Percentiles rank a stretch among this genome's conserved stretches.
phyloP scores from a whole-genome alignment of 2,797 vertebrate genomes.

The Argya squamiceps region DNA sequence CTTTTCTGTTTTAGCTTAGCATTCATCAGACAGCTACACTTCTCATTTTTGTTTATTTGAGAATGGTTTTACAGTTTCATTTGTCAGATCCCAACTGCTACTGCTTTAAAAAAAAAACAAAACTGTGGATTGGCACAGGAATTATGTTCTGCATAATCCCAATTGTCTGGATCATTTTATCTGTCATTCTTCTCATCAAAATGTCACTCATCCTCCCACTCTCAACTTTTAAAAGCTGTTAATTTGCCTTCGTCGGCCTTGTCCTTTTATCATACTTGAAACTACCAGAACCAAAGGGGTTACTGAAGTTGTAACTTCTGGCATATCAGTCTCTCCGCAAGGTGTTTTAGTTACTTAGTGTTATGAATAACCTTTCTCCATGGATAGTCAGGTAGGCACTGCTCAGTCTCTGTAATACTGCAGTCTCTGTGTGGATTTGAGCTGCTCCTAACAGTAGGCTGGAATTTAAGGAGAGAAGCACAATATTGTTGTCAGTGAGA shows the following conservation, averaged over 20 bases:
- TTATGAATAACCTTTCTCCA: not conserved
- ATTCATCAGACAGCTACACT: not conserved
- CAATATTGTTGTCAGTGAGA: not conserved
- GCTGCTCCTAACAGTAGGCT: not conserved
- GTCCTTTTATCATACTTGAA: conserved; percentile 7
- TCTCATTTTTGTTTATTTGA: conserved; percentile 27
- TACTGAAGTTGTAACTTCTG: not conserved
- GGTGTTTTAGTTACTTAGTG: not conserved
- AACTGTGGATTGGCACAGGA: not conserved
- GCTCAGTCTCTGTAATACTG: not conserved
- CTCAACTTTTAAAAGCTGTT: conserved; percentile 30
- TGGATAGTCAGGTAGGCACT: not conserved
- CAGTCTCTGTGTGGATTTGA: not conserved
- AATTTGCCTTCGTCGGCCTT: conserved; percentile 4
- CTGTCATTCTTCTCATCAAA: conserved; percentile 25
- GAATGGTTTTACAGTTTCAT: not conserved
- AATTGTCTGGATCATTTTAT: conserved; percentile 29
- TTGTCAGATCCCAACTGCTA: conserved; percentile 10
- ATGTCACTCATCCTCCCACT: conserved; percentile 23
- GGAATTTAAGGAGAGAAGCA: not conserved
- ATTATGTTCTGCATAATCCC: conserved; percentile 14
- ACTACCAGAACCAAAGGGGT: not conserved
- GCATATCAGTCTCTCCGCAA: not conserved
- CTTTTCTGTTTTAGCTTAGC: not conserved
- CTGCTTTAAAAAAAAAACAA: not conserved